phyloP scores from a whole-genome alignment of 2,797 vertebrate genomes.

The Naso thynnoides region DNA sequence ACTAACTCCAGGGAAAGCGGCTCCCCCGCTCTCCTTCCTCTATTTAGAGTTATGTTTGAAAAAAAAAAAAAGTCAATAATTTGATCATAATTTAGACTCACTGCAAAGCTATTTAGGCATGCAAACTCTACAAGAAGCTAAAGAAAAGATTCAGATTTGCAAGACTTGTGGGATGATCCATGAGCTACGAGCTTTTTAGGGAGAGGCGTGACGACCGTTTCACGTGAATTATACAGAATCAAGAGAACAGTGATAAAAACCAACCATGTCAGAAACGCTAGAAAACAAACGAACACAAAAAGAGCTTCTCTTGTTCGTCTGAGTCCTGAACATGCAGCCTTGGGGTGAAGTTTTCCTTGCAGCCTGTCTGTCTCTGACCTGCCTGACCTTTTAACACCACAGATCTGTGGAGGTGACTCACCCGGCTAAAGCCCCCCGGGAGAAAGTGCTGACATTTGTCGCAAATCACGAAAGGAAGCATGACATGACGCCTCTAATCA shows the following conservation, averaged over 20 bases:
- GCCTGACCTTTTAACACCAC: slow-evolving; percentile 58
- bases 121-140: background rate
- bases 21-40: background rate
- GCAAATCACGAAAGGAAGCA: background rate
- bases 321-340: background rate
- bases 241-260: background rate
- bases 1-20: background rate
- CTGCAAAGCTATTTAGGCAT: background rate
- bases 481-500: background rate
- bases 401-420: slow-evolving; percentile 41
- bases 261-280: background rate
- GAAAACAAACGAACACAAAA: background rate
- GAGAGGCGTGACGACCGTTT: too few relatives aligned
- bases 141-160: background rate
- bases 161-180: background rate
- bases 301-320: background rate
- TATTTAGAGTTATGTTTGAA: too few relatives aligned
- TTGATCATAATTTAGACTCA: background rate
- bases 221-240: too few relatives aligned
- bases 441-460: too few relatives aligned
- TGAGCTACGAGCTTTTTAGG: too few relatives aligned
- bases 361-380: slow-evolving; percentile 38
- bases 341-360: background rate
- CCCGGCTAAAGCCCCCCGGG: background rate
- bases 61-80: too few relatives aligned